Percentiles rank a stretch among this genome's conserved stretches.
Conservation (phyloP, 2,888 invertebrate genomes). For the Petrolisthes manimaculis region DNA sequence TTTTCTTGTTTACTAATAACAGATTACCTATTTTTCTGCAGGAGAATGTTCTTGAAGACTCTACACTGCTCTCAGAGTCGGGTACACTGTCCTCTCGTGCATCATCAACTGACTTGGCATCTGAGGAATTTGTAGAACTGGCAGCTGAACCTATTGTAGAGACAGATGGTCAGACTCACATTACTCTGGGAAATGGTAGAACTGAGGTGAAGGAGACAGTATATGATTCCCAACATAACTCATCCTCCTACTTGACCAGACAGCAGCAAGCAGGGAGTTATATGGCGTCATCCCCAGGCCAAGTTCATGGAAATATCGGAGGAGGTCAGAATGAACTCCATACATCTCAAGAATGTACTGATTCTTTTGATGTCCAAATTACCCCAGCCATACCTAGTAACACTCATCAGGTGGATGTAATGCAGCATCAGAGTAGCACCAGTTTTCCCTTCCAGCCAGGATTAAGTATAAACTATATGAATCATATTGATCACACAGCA, state of each 20-base stretch:
- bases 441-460: background rate
- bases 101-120: slow-evolving; percentile 46
- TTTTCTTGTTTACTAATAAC: no score
- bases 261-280: background rate
- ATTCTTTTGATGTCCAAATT: background rate
- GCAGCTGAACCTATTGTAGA: background rate
- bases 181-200: no score
- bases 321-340: background rate
- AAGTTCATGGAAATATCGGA: background rate
- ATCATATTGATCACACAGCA: slow-evolving; percentile 7
- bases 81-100: slow-evolving; percentile 48
- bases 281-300: background rate
- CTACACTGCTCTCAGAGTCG: slow-evolving; percentile 32
- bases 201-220: no score
- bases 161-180: background rate
- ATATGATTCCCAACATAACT: background rate
- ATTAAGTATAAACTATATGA: background rate
- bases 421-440: background rate
- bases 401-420: background rate
- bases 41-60: slow-evolving; percentile 30
- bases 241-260: background rate
- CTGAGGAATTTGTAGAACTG: slow-evolving; percentile 42
- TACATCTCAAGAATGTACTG: background rate
- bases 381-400: background rate
- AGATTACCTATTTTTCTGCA: background rate